phyloP scores from a whole-genome alignment of 2,888 invertebrate species.

The Heliconius aoede region DNA sequence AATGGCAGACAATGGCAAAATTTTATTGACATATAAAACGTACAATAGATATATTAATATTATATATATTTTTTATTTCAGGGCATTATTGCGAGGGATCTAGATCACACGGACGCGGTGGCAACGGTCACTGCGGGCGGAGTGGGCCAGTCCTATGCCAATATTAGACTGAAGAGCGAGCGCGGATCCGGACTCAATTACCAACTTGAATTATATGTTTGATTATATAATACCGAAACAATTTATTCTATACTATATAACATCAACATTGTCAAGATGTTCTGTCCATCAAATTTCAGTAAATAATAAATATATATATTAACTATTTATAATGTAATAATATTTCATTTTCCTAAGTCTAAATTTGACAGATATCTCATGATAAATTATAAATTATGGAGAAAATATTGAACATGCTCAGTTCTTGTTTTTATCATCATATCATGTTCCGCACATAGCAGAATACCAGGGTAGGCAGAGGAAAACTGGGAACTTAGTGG shows the following conservation, averaged over 20 bases:
- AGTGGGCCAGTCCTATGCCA: constrained; percentile 75
- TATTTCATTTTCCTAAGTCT: background rate
- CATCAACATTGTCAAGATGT: background rate
- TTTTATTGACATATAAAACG: background rate
- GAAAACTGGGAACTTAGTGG: too few relatives aligned
- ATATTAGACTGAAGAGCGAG: constrained; percentile 74
- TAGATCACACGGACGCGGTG: constrained; percentile 72
- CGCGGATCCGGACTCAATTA: constrained; percentile 76
- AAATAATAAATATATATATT: background rate
- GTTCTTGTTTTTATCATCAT: too few relatives aligned
- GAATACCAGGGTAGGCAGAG: too few relatives aligned
- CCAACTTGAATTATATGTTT: constrained; percentile 73
- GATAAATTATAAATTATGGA: background rate
- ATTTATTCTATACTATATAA: background rate
- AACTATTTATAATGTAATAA: background rate
- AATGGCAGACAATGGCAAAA: too few relatives aligned
- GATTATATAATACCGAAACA: background rate
- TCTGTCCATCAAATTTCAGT: background rate
- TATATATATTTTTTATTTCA: constrained; percentile 55
- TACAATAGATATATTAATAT: background rate
- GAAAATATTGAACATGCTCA: background rate
- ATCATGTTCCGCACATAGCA: too few relatives aligned
- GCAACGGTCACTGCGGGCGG: constrained; percentile 75
- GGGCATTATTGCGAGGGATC: constrained; percentile 74
- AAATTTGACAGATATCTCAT: background rate